These are phyloP conservation scores for Helarctos malayanus DNA, from an alignment of 2,797 vertebrate genomes.

Conservation along the genomic window DNA sequence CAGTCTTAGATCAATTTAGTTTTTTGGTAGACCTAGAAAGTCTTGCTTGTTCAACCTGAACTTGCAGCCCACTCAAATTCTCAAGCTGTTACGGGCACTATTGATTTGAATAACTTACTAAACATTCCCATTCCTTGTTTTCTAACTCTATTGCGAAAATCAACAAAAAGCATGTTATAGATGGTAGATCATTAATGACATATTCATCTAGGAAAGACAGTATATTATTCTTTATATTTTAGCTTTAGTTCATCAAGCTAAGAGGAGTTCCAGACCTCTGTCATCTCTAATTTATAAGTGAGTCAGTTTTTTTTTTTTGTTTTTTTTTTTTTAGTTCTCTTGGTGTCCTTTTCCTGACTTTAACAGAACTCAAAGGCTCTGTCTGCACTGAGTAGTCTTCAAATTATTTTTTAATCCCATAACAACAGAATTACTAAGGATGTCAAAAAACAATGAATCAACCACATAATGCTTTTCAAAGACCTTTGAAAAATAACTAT, in stretches of 20 bases:
- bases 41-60: conserved; percentile 24
- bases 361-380: conserved; percentile 49
- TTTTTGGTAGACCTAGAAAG: background rate
- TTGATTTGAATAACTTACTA: conserved; percentile 40
- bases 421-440: conserved; percentile 58
- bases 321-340: conserved; percentile 33
- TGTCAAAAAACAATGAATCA: conserved; percentile 63
- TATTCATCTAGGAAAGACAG: background rate
- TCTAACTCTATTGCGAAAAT: conserved; percentile 4
- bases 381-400: conserved; percentile 36
- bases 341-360: conserved; percentile 45
- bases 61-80: conserved; percentile 30
- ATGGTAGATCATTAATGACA: conserved; percentile 17
- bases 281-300: conserved; percentile 6
- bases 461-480: conserved; percentile 65
- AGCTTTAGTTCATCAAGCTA: conserved; percentile 46
- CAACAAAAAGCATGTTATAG: background rate
- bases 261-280: conserved; percentile 15
- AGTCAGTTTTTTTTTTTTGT: conserved; percentile 3
- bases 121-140: conserved; percentile 30
- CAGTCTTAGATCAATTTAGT: background rate
- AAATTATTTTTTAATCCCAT: conserved; percentile 64
- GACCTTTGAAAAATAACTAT: conserved; percentile 61
- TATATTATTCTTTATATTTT: conserved; percentile 19
- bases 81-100: background rate